These are phyloP conservation scores for Glaucopsyche alexis DNA, from an alignment of 2,888 invertebrate species.

Conservation along the genomic window DNA sequence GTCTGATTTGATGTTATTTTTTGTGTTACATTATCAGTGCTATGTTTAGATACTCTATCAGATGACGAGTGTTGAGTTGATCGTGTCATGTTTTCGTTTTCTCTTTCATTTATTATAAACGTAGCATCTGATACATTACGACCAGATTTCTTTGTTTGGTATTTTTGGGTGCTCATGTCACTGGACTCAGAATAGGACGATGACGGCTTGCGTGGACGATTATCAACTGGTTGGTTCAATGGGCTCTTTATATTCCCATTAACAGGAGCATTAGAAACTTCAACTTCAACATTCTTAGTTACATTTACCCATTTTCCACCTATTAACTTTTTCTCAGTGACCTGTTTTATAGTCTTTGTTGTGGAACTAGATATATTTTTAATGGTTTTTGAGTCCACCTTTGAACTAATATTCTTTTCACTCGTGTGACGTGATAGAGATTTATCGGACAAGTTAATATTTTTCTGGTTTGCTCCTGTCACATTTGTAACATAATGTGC, in stretches of 20 bases:
- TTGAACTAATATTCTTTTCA: constrained; percentile 53
- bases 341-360: constrained; percentile 76
- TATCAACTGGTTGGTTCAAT: constrained; percentile 33
- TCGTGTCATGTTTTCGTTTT: constrained; percentile 37
- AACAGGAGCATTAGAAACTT: constrained; percentile 14
- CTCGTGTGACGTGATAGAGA: constrained; percentile 49
- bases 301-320: constrained; percentile 75
- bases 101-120: constrained; percentile 38
- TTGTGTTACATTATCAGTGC: constrained; percentile 47
- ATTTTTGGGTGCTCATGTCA: constrained; percentile 29
- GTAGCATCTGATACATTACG: constrained; percentile 40
- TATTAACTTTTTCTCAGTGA: constrained; percentile 79
- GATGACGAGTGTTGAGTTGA: constrained; percentile 37
- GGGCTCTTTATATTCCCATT: constrained; percentile 33
- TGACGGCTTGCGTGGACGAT: constrained; percentile 31
- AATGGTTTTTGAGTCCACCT: constrained; percentile 54
- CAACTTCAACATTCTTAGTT: constrained; percentile 83
- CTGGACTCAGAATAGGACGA: constrained; percentile 32
- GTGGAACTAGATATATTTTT: constrained; percentile 65
- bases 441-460: constrained; percentile 47
- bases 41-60: constrained; percentile 36
- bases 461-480: not conserved
- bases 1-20: constrained; percentile 47
- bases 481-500: constrained; percentile 9
- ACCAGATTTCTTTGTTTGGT: constrained; percentile 33